Evolutionary conservation across 2,888 invertebrate species (phyloP), one percentile per base, ranked within the genome.

Genomic region (Ashinkailepas kermadecensis): DNA sequence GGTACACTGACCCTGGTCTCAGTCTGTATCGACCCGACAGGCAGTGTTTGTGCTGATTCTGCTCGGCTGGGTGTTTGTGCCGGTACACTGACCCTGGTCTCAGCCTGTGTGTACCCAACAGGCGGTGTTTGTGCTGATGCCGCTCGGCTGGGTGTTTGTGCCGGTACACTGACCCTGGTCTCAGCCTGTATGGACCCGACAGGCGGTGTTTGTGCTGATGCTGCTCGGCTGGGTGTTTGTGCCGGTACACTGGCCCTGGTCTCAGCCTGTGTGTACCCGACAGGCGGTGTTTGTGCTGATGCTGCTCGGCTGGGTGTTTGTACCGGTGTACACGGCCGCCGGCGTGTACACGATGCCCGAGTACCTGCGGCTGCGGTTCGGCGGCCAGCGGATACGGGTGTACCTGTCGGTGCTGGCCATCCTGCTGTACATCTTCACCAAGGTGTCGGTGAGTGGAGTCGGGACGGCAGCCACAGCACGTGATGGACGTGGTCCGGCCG

Each of bases 261-360:
- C 65, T 18, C 23, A 21, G 58, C 58, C 12, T 13, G 21, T 21
- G 21, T 21, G 0, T 6, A 18, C 64, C 18, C 7, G 83, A 65
- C 86, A 90, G 89, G 89, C 89, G 9, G 88, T 89, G 81, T 89
- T 88, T 85, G 87, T 89, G 67, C 85, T 89, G 80, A 86, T 89
- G 85, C 84, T 89, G 21, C 86, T 89, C 8, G 89, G 89, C 74
- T 89, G 89, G 89, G 84, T 89, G 58, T 89, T 89, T 84, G 88
- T 89, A n/a, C 89, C 89, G 0, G 90, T 90, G 9, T 90, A 90
- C 85, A 88, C 89, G 83, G 87, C 89, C 54, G 82, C 83, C 82
- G 84, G 89, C 86, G 88, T 89, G 21, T 89, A 87, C 85, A 90
- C 89, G 0, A 87, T 90, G 89, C 90, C 90, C 0, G 90, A 90